A percentile compares a stretch with the other conserved stretches of the same genome.
These are phyloP conservation scores for Campoletis raptor DNA, from an alignment of 2,888 invertebrate genomes.

Conservation along the genomic window DNA sequence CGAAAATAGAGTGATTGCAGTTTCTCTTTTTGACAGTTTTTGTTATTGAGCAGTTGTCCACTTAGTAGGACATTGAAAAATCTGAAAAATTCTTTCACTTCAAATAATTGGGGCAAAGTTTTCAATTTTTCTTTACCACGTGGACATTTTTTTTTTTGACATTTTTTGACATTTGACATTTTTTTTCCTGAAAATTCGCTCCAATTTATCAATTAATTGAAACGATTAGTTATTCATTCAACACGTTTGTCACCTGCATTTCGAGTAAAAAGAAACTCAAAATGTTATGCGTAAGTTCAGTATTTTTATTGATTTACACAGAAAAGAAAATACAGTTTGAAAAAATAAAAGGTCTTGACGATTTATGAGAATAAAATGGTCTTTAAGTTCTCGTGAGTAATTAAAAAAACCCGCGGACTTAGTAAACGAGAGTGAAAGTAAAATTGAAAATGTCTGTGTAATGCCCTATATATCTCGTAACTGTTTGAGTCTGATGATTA, in stretches of 20 bases:
- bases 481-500: slow-evolving; percentile 54
- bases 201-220: too few species aligned
- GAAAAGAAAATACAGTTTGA: not conserved
- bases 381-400: not conserved
- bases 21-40: too few species aligned
- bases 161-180: too few species aligned
- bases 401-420: not conserved
- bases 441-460: not conserved
- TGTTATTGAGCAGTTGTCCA: too few species aligned
- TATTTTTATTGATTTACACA: not conserved
- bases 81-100: too few species aligned
- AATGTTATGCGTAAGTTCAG: not conserved
- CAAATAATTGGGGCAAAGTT: too few species aligned
- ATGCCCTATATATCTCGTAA: slow-evolving; percentile 3
- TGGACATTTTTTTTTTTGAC: too few species aligned
- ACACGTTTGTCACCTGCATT: not conserved
- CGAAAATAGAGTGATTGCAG: too few species aligned
- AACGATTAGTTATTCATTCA: too few species aligned
- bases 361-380: not conserved
- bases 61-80: too few species aligned
- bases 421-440: not conserved
- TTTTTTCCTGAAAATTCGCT: too few species aligned
- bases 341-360: not conserved
- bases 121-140: too few species aligned
- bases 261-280: not conserved